These are phyloP conservation scores for Mimachlamys varia DNA, from an alignment of 2,888 invertebrate genomes.

Conservation along the genomic window DNA sequence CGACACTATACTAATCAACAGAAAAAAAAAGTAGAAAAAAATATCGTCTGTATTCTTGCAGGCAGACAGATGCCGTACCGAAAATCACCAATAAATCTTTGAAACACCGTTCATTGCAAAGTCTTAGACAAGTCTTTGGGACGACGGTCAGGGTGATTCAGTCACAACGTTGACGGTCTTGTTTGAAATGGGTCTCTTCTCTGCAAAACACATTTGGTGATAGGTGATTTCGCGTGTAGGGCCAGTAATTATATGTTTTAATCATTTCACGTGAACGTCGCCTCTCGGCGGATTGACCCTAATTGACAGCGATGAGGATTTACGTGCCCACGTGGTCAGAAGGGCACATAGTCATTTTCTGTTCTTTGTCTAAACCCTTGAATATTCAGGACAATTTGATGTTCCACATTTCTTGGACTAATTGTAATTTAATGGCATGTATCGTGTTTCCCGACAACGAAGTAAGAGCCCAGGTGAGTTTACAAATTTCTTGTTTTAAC, in stretches of 20 bases:
- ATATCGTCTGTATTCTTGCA: background rate
- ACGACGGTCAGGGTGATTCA: background rate
- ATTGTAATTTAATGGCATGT: slow-evolving; percentile 6
- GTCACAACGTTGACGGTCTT: background rate
- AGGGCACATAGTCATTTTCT: slow-evolving; percentile 13
- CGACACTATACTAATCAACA: slow-evolving; percentile 24
- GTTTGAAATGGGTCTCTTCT: slow-evolving; percentile 13
- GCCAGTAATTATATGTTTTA: slow-evolving; percentile 30
- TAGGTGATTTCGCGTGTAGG: slow-evolving; percentile 34
- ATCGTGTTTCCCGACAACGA: background rate
- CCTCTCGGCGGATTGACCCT: slow-evolving; percentile 10
- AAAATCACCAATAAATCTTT: slow-evolving; percentile 27
- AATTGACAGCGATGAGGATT: slow-evolving; percentile 34
- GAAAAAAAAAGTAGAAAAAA: slow-evolving; percentile 2
- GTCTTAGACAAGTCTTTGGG: background rate
- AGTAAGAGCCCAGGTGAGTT: background rate
- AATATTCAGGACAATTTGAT: slow-evolving; percentile 21
- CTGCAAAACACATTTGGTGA: slow-evolving; percentile 29
- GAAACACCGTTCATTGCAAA: slow-evolving; percentile 23
- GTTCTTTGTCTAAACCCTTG: slow-evolving; percentile 13
- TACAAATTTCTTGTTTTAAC: background rate
- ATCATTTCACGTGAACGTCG: slow-evolving; percentile 31
- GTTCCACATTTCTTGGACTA: slow-evolving; percentile 9
- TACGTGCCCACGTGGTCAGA: slow-evolving; percentile 23
- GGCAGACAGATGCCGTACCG: slow-evolving; percentile 12